Evolutionary conservation across 1,140 invertebrate species (phyloP), one percentile per base, ranked within the genome.

Genomic region (Danaus melanippus): DNA sequence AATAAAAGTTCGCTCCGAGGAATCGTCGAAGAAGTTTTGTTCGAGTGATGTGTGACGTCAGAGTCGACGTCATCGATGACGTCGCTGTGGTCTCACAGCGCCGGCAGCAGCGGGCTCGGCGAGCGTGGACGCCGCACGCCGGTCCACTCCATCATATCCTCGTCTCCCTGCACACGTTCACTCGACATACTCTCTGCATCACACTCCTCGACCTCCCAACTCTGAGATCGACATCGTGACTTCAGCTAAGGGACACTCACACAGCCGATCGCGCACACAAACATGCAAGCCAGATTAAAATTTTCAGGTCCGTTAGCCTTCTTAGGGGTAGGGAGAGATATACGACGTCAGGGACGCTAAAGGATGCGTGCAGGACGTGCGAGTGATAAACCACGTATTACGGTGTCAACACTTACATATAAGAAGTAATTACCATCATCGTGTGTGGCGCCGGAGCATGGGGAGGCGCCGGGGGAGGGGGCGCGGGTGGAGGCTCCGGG

Each of bases 401-500:
- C 66, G 79, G 83, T 84, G 86, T 80, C 77, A 86, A 87, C 89
- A 91, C 89, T 91, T 90, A 91, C 90, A 90, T 90, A 91, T 89
- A 90, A 90, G 89, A 90, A 79, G 89, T 90, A 90, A 90, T 91
- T 91, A 90, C 90, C 90, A 90, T 89, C 87, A 88, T 89, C 79
- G 88, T 89, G 84, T 89, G 87, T 58, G 88, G 88, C 71, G 88
- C 79, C 57, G 87, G 84, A 42, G 73, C 74, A 12, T 70, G 70
- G 39, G 84, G 76, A 32, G 79, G 84, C 21, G 76, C 77, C 68
- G 80, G 82, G 10, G 82, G 82, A 1, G 86, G 85, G 1, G 84
- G 86, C 42, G 86, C 86, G 0, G 85, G 85, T 7, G 89, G 88
- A 5, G 86, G 83, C 66, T 87, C 86, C 0, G 86, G 86, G 1